phyloP scores from a whole-genome alignment of 2,888 invertebrate genomes.

The Zhengitettix transpicula region DNA sequence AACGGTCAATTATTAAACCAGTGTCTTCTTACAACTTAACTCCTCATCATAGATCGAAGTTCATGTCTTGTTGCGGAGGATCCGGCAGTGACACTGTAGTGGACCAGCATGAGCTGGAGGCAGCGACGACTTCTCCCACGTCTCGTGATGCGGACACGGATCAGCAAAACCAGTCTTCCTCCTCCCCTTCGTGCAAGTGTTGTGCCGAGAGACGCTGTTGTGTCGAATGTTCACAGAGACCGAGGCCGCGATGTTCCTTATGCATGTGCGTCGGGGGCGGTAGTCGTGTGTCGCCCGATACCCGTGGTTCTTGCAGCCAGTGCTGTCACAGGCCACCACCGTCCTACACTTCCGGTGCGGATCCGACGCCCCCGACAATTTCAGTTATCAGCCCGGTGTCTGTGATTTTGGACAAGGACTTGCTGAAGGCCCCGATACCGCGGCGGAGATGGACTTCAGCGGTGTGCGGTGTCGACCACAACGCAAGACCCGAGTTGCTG shows the following conservation, averaged over 20 bases:
- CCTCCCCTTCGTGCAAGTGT: too few species aligned
- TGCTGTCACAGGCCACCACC: background rate
- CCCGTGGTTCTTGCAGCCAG: background rate
- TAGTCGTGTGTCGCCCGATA: background rate
- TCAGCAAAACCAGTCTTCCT: too few species aligned
- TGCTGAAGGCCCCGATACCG: background rate
- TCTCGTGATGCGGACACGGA: too few species aligned
- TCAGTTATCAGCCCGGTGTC: background rate
- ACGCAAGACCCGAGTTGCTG: constrained; percentile 8
- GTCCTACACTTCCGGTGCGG: background rate
- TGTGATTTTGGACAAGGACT: background rate
- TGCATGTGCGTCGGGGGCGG: background rate
- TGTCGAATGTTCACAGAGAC: background rate
- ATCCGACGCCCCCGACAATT: constrained; percentile 1
- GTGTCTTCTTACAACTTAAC: too few species aligned
- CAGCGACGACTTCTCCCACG: too few species aligned
- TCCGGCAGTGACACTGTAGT: too few species aligned
- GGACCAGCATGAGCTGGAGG: too few species aligned
- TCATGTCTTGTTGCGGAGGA: too few species aligned
- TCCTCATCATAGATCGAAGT: too few species aligned
- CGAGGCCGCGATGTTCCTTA: background rate
- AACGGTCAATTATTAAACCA: too few species aligned
- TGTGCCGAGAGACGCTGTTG: too few species aligned
- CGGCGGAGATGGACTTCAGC: background rate
- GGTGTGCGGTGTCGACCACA: constrained; percentile 14